Base-by-base conservation (phyloP, 2,113 vertebrate species). In the Phaethornis superciliosus region DNA sequence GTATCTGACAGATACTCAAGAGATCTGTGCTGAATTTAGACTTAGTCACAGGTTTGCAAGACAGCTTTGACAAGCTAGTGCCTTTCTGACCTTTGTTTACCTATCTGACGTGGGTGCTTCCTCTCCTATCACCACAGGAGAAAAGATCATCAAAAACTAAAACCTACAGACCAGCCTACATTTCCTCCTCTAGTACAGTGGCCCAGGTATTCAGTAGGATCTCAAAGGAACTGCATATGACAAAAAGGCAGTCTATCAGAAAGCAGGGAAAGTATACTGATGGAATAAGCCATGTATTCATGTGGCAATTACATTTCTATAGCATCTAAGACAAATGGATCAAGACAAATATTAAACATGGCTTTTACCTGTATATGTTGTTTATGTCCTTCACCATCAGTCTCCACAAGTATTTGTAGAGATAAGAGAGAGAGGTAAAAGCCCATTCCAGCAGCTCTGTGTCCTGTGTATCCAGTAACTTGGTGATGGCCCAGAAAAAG, bases 351-450 rank as follows among this genome's bases (percentile, higher is more conserved):
- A 46, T 47, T 62, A 63, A 89, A 64, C 11, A 46, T 1, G 3
- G 24, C 58, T 88, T 55, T 90, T 95, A 99, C 99, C 98, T 98
- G 98, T 99, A 99, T 93, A 99, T 99, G 60, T 85, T 98, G 75
- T 95, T 40, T 97, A 99, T 99, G 93, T 99, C 99, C 94, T 99
- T 99, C 70, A 99, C 99, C 99, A 99, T 99, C 65, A 99, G 86
- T 77, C 99, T 98, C 99, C 99, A 99, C 60, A 99, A 97, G 84
- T 99, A 99, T 94, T 99, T 99, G 97, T 99, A 99, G 40, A 99
- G 98, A 92, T 99, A 99, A 2, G 99, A 99, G 64, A 99, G 98
- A 33, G 98, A 98, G 1, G 99, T 99, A 95, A 99, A 99, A 44
- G 98, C 98, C 99, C 99, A 99, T 96, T 99, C 99, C 88, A 99